Percentiles rank a stretch among this genome's conserved stretches.
Conservation (phyloP, 2,888 invertebrate genomes). For the Oscheius onirici region DNA sequence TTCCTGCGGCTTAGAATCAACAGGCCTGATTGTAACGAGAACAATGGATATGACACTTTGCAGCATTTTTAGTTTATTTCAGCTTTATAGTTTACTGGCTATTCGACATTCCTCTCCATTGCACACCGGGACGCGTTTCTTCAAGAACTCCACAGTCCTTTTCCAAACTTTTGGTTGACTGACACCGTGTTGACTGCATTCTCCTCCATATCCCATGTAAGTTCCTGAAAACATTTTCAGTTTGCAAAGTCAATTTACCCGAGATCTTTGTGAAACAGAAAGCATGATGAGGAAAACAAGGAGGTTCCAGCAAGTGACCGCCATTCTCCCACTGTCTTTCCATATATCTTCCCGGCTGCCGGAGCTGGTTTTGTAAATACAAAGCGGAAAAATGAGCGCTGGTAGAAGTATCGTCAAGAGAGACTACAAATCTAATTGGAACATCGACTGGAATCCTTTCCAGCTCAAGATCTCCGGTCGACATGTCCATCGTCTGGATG, state of each 20-base stretch:
- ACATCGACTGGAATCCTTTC: not conserved
- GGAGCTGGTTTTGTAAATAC: not conserved
- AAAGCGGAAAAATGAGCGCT: constrained; percentile 1
- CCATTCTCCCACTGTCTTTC: not conserved
- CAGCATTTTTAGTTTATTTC: too few species aligned
- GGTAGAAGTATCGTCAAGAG: constrained; percentile 3
- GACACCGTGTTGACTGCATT: not conserved
- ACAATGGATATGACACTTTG: too few species aligned
- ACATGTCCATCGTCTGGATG: not conserved
- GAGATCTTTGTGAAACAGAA: constrained; percentile 10
- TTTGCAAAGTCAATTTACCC: not conserved
- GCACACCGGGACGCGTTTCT: not conserved
- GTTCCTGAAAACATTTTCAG: not conserved
- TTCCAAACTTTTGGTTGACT: constrained; percentile 15
- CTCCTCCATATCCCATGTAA: constrained; percentile 14
- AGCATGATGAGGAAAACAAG: constrained; percentile 6
- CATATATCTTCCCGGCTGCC: not conserved
- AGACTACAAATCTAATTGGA: constrained; percentile 1
- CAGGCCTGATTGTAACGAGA: too few species aligned
- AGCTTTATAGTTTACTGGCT: too few species aligned
- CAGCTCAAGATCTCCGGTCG: not conserved
- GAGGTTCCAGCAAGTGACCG: constrained; percentile 12
- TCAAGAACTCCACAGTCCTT: constrained; percentile 6
- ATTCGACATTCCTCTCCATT: too few species aligned
- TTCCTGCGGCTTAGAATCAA: too few species aligned